phyloP scores from a whole-genome alignment of 2,797 vertebrate genomes.

The Tachyglossus aculeatus region DNA sequence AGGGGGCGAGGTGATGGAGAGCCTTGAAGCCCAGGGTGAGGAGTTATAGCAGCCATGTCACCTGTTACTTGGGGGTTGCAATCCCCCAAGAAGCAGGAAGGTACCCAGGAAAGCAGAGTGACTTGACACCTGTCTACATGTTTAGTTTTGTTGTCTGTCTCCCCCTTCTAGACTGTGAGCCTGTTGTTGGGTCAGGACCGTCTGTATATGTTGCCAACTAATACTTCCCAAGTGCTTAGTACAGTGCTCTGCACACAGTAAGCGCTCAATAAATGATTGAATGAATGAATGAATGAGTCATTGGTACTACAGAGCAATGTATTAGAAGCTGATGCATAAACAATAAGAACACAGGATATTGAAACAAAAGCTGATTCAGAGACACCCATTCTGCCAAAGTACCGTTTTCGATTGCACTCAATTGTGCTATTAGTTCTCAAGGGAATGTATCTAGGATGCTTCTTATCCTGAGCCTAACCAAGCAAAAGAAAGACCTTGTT shows the following conservation, averaged over 20 bases:
- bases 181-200: too few relatives aligned
- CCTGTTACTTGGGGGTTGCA: too few relatives aligned
- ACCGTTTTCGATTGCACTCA: conserved; percentile 21
- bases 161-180: too few relatives aligned
- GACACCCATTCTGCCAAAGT: not conserved
- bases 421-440: conserved; percentile 14
- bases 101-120: too few relatives aligned
- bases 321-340: conserved; percentile 11
- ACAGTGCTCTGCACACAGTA: not conserved
- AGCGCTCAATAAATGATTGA: not conserved
- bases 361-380: not conserved
- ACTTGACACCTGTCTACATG: too few relatives aligned
- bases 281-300: too few relatives aligned
- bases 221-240: not conserved
- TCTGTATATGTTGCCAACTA: too few relatives aligned
- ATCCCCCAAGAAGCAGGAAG: too few relatives aligned
- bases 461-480: conserved; percentile 13
- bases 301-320: not conserved
- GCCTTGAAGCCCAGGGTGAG: too few relatives aligned
- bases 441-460: not conserved
- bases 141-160: too few relatives aligned
- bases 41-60: not conserved
- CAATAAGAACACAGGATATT: conserved; percentile 16
- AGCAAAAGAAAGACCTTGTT: conserved; percentile 12
- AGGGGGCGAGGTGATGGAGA: too few relatives aligned